Evolutionary conservation across 64 coral and sea anemone genomes (phyloP).

Genomic region (Actinia tenebrosa): DNA sequence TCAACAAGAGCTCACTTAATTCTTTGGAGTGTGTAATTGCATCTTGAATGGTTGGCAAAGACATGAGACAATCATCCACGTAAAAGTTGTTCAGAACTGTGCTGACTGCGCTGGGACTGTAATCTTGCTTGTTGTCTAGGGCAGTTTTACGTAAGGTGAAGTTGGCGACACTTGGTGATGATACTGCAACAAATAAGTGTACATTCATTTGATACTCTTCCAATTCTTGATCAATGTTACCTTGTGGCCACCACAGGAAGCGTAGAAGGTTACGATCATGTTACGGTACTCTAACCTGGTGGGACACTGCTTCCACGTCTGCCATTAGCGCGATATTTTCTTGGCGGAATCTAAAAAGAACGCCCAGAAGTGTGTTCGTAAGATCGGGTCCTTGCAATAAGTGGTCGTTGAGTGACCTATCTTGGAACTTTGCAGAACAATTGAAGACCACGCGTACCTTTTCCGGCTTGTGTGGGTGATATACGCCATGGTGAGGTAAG

Average conservation of each 20-base stretch:
- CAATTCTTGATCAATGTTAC: constrained; percentile 25
- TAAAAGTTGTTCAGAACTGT: constrained; percentile 44
- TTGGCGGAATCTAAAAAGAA: not conserved
- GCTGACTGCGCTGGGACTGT: not conserved
- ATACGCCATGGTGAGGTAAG: constrained; percentile 32
- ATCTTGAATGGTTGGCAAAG: not conserved
- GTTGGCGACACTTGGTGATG: constrained; percentile 37
- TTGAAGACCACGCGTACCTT: constrained; percentile 44
- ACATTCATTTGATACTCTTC: constrained; percentile 31
- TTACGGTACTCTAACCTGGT: not conserved
- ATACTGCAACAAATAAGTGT: constrained; percentile 43
- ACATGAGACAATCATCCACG: constrained; percentile 49
- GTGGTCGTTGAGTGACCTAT: not conserved
- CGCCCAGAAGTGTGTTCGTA: not conserved
- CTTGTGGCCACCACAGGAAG: constrained; percentile 39
- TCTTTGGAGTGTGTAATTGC: not conserved
- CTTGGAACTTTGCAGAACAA: constrained; percentile 6
- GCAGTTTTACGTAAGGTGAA: constrained; percentile 25
- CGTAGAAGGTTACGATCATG: not conserved
- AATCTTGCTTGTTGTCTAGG: not conserved
- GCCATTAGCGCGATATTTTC: not conserved
- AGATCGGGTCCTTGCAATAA: not conserved
- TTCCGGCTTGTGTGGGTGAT: constrained; percentile 31
- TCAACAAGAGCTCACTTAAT: too few relatives aligned
- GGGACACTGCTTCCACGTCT: not conserved